Evolutionary conservation across 2,797 vertebrate species (phyloP).

Genomic region (Hephaestus fuliginosus): DNA sequence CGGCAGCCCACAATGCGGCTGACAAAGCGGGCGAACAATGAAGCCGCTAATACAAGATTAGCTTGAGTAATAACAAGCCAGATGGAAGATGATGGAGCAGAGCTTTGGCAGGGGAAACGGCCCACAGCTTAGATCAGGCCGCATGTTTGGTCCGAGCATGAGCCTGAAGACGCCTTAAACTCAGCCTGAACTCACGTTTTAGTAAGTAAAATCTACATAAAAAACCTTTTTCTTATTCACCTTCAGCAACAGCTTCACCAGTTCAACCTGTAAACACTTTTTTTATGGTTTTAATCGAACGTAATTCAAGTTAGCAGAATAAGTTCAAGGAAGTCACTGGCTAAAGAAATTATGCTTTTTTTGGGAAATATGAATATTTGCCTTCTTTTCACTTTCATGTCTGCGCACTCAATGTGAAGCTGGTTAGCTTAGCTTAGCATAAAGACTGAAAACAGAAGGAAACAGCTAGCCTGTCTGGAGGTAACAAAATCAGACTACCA

Average conservation of each 20-base stretch:
- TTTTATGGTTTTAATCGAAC: background rate
- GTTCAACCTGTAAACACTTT: no score
- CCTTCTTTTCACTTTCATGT: background rate
- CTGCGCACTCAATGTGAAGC: background rate
- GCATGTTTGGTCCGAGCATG: background rate
- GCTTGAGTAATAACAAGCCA: slow-evolving; percentile 36
- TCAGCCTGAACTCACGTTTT: slow-evolving; percentile 14
- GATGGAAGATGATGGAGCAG: slow-evolving; percentile 42
- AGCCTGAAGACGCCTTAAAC: slow-evolving; percentile 1
- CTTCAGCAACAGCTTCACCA: background rate
- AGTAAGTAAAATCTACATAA: slow-evolving; percentile 2
- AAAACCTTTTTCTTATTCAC: background rate
- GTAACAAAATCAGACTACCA: background rate
- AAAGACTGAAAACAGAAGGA: background rate
- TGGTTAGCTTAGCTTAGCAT: background rate
- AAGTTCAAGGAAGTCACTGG: background rate
- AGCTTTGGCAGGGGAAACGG: background rate
- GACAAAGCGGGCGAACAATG: slow-evolving; percentile 49
- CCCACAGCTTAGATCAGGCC: slow-evolving; percentile 33
- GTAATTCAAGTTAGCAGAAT: no score
- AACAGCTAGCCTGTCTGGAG: no score
- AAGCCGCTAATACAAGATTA: slow-evolving; percentile 52
- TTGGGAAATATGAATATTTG: background rate
- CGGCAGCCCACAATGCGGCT: slow-evolving; percentile 31
- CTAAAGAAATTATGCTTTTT: background rate